Base-by-base conservation (phyloP, 2,888 invertebrate genomes). In the Cetonia aurata region DNA sequence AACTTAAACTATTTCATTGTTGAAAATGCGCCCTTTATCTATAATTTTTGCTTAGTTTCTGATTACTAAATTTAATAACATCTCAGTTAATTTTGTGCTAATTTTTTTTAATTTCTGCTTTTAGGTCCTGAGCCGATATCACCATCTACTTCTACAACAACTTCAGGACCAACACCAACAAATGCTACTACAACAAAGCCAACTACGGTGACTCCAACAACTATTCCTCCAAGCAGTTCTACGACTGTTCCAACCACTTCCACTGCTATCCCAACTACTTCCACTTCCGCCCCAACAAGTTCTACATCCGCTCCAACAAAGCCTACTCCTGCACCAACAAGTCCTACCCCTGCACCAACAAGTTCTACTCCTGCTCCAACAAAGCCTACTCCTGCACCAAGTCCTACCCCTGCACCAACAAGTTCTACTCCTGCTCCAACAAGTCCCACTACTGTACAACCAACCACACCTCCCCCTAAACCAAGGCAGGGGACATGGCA, bases 401-500 rank as follows among this genome's bases (percentile, higher is more conserved):
- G 74, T 72, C 76, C 78, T 70, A 84, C 78, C 75, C 80, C 84
- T 1, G 70, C 79, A 6, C 72, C 77, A 80, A 84, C 84, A 82
- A 76, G 79, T 72, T 85, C 78, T 77, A 82, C 50, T 81, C 80
- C 86, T 69, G 79, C 81, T 77, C 76, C 84, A 80, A 86, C 80
- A 74, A 77, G 76, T 77, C 82, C 76, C 9, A 71, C 76, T 78
- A 82, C 81, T 78, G 79, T 77, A 77, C 83, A 15, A 75, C 83
- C 25, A 74, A 6, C 79, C 0, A 70, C 76, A 53, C 76, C 80
- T 42, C 70, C 78, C 25, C 78, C 80, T 1, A 76, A 76, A 44
- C 85, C 86, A 8, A 75, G 77, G 52, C 79, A 83, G 57, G 88
- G 87, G 48, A 85, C 81, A 71, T 90, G 90, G 90, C 73, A 75